These are phyloP conservation scores for Thripadectes ignobilis DNA, from an alignment of 2,797 vertebrate species.

Conservation along the genomic window DNA sequence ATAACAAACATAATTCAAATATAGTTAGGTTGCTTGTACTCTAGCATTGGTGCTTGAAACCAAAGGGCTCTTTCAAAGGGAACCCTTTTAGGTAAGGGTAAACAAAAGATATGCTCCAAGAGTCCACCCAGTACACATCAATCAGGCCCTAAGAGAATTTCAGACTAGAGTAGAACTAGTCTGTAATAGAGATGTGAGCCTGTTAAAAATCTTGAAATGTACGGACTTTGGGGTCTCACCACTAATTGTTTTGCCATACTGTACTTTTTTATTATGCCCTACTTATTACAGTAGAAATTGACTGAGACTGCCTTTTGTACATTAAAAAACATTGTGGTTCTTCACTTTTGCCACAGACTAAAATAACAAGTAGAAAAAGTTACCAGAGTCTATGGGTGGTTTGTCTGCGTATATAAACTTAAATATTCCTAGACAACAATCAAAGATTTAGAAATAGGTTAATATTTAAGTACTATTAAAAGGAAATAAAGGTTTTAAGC, in stretches of 20 bases:
- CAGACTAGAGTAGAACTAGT: neutral
- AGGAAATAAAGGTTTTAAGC: neutral
- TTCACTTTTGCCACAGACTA: neutral
- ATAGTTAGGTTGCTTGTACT: neutral
- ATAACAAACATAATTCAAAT: neutral
- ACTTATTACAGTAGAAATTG: neutral
- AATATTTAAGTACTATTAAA: neutral
- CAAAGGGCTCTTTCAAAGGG: neutral
- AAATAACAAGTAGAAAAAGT: neutral
- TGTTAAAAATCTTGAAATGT: neutral
- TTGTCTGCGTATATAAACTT: neutral
- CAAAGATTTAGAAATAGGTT: neutral
- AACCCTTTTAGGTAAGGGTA: neutral
- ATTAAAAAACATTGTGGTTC: neutral
- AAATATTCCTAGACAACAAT: neutral
- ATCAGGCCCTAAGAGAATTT: neutral
- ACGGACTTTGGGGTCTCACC: neutral
- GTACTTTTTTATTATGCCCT: neutral
- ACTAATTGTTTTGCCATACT: neutral
- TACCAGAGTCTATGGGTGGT: neutral
- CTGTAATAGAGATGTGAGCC: neutral
- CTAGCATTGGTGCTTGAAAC: neutral
- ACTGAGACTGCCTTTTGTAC: neutral
- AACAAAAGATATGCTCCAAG: neutral
- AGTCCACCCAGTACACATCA: neutral